Conservation (phyloP, 2,113 vertebrate species). For the Actenoides hombroni region DNA sequence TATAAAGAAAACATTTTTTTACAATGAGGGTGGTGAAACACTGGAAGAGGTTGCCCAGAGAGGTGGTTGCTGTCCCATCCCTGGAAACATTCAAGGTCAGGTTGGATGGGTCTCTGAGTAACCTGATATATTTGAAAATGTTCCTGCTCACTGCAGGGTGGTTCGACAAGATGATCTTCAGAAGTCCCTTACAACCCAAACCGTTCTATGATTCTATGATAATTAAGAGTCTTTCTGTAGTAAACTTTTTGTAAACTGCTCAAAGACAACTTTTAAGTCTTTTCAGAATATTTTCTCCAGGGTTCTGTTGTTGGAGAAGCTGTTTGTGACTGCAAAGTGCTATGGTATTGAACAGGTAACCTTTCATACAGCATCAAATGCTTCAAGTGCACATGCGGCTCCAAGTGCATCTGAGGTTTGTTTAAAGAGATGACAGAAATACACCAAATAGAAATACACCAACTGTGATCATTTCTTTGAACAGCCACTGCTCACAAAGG, state of each 20-base stretch:
- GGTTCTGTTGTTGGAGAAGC: background rate
- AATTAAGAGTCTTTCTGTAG: background rate
- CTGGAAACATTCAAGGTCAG: no score
- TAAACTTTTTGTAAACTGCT: background rate
- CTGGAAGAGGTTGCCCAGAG: no score
- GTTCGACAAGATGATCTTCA: no score
- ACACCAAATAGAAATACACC: background rate
- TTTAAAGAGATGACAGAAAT: background rate
- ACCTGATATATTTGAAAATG: no score
- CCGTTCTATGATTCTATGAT: no score
- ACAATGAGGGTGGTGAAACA: no score
- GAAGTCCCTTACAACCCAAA: no score
- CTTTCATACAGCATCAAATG: background rate
- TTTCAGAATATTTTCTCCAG: background rate
- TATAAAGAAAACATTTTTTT: no score
- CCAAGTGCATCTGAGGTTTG: background rate
- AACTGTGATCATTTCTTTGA: background rate
- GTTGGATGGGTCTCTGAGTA: no score
- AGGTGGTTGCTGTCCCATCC: no score
- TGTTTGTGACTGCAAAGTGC: background rate
- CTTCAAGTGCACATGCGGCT: background rate
- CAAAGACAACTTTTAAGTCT: background rate
- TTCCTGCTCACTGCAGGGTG: no score
- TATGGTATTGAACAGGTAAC: background rate
- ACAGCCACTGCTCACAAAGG: background rate